A percentile compares a stretch with the other conserved stretches of the same genome.
These are phyloP conservation scores for Hemibagrus guttatus DNA, from an alignment of 2,797 vertebrate species.

Conservation along the genomic window DNA sequence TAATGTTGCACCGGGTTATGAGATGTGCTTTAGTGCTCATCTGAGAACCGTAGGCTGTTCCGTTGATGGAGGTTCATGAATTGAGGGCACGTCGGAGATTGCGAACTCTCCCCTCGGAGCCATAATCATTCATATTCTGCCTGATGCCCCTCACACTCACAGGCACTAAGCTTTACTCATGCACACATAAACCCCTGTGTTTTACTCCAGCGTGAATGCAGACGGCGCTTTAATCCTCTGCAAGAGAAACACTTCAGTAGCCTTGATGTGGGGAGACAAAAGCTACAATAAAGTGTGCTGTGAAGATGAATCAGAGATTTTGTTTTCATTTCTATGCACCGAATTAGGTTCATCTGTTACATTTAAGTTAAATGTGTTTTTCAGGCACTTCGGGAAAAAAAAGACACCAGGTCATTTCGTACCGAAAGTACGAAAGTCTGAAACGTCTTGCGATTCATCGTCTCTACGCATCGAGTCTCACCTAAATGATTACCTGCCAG, in stretches of 20 bases:
- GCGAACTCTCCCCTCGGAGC: conserved; percentile 47
- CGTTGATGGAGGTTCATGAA: conserved; percentile 43
- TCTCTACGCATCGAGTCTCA: not conserved
- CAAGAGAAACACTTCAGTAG: conserved; percentile 28
- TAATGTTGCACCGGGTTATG: conserved; percentile 24
- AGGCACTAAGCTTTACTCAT: conserved; percentile 36
- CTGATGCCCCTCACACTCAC: conserved; percentile 29
- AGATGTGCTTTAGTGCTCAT: conserved; percentile 40
- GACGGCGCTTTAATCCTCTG: conserved; percentile 35
- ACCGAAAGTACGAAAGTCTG: not conserved
- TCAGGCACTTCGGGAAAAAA: not conserved
- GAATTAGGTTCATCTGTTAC: conserved; percentile 33
- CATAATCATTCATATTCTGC: conserved; percentile 41
- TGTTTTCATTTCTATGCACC: conserved; percentile 17
- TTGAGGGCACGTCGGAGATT: conserved; percentile 48
- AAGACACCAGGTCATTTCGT: not conserved
- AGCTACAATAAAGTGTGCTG: not conserved
- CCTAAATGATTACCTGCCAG: not conserved
- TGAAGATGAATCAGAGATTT: conserved; percentile 7
- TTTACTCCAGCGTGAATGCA: conserved; percentile 19
- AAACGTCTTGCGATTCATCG: not conserved
- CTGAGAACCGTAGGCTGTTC: conserved; percentile 39
- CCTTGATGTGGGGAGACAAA: conserved; percentile 12
- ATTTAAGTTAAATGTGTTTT: conserved; percentile 9
- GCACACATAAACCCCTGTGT: conserved; percentile 32